Conservation (phyloP, 2,888 invertebrate genomes). For the Uloborus plumipes region DNA sequence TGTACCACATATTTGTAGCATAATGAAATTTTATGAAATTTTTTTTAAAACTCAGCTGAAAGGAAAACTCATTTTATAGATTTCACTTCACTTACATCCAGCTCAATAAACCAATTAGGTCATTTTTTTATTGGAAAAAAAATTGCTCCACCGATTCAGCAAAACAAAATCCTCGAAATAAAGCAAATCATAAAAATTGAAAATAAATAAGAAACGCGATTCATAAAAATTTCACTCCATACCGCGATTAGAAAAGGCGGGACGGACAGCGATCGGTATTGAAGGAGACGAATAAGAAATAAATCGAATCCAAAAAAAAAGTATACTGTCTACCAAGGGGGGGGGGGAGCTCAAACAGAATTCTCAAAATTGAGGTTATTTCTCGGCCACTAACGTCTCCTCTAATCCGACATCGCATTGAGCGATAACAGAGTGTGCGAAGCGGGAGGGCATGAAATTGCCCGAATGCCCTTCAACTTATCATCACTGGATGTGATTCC, state of each 20-base stretch:
- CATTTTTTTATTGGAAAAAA: too few species aligned
- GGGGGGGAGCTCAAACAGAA: not conserved
- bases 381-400: slow-evolving; percentile 49
- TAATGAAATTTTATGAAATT: too few species aligned
- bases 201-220: not conserved
- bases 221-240: slow-evolving; percentile 3
- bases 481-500: slow-evolving; percentile 51
- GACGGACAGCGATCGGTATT: slow-evolving; percentile 18
- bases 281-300: slow-evolving; percentile 9
- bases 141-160: too few species aligned
- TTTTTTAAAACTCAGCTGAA: too few species aligned
- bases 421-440: slow-evolving; percentile 14
- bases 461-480: slow-evolving; percentile 55
- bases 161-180: too few species aligned
- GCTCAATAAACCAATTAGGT: too few species aligned
- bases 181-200: too few species aligned
- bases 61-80: too few species aligned
- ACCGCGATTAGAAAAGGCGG: not conserved
- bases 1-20: too few species aligned
- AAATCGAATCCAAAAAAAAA: slow-evolving; percentile 1
- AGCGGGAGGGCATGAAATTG: slow-evolving; percentile 50
- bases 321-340: not conserved
- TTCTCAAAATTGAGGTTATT: slow-evolving; percentile 55
- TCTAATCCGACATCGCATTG: slow-evolving; percentile 35
- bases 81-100: too few species aligned